Evolutionary conservation across 2,888 invertebrate genomes (phyloP), one percentile per base, ranked within the genome.

Genomic region (Eutolmus rufibarbis): DNA sequence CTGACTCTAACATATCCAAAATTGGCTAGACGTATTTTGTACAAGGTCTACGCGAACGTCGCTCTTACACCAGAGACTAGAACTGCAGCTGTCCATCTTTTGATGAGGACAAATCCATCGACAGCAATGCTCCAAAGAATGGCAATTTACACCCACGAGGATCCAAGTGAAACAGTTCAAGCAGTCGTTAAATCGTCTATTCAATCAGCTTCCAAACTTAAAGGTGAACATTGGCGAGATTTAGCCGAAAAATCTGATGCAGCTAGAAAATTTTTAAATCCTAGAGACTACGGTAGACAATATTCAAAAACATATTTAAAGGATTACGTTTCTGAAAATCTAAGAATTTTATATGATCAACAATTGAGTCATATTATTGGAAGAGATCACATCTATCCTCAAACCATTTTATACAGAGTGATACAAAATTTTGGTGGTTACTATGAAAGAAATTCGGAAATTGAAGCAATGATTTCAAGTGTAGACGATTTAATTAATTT

Each of bases 61-160:
- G 94, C 94, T 87, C 96, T 96, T 90, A 91, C 93, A 19, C 94
- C 95, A 89, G 95, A 95, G 92, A 93, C 96, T 8, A 94, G 96
- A 90, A 94, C 94, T 76, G 94, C 95, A 79, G 95, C 96, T 76
- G 94, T 95, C 0, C 93, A 93, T 87, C 93, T 94, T 84, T 91
- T 96, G 88, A 94, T 96, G 92, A 93, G 92, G 89, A 93, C 94
- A n/a, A 92, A 93, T 74, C 96, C 96, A 40, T 94, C 95, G 9
- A 91, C 93, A 23, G 92, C 93, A 16, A 95, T 96, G 94, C 94
- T 96, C 90, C 95, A 95, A 92, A 93, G 94, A 40, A 95, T 96
- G 95, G 96, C 96, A 31, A 93, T 94, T 90, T 94, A 94, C 92
- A 96, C 96, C 8, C 94, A 95, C 89, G 91, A 93, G 81, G 96